Base-by-base conservation (phyloP, 2,113 vertebrate species). In the Pipa parva region DNA sequence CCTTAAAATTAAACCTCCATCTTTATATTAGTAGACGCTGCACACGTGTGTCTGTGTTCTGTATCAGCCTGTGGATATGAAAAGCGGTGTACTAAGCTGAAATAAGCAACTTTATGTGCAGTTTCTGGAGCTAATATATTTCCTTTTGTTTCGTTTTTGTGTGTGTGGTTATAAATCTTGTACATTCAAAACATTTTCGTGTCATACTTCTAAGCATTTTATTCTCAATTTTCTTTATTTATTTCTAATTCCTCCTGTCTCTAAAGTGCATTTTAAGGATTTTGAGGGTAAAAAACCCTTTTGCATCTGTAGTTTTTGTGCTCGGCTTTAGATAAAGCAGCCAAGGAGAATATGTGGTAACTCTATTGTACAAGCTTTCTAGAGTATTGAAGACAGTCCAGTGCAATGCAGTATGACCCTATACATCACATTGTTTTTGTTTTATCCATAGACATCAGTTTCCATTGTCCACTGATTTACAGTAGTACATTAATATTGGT, bases 1-100 rank as follows among this genome's bases (percentile, higher is more conserved):
- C 81, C 86, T 84, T 84, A 84, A 89, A 88, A 85, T 81, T 77
- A 83, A 88, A 81, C 77, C 85, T 87, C 89, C 87, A 83, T 89
- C 86, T 89, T 89, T 89, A 84, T 86, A 88, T 85, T 76, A 79
- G 81, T 77, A 85, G 83, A 85, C 73, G 68, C 72, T 81, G 71
- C 77, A 77, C 67, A 84, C 85, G 79, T 83, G 80, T 89, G 83
- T 87, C 87, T 78, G 83, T 87, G 81, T 74, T 71, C 83, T 77
- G 74, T 66, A 74, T 83, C 71, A 80, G 73, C 77, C 63, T 71
- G 74, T 77, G 78, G 77, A 77, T 80, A 70, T 81, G 60, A 77
- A 76, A 74, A 81, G 76, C 51, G 67, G 58, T 29, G 55, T 50
- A 70, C 17, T 28, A 60, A 71, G 72, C 8, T 72, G 61, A 80